Evolutionary conservation across 2,797 vertebrate genomes (phyloP).

Genomic region (Spinus olivaceus): DNA sequence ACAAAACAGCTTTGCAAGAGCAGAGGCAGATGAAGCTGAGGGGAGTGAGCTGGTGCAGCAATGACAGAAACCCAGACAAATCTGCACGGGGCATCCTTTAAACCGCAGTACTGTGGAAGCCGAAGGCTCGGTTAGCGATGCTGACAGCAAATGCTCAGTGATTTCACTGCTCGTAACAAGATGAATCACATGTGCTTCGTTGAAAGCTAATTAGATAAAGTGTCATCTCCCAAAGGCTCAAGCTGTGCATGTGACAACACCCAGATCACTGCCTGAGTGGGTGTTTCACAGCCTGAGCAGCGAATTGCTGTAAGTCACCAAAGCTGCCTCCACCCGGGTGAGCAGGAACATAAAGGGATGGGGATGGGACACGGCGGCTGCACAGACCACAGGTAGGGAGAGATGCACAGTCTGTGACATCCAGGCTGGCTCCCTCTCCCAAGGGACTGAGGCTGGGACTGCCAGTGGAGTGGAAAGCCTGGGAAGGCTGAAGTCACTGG

Average conservation of each 20-base stretch:
- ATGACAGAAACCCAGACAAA: background rate
- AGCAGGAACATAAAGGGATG: background rate
- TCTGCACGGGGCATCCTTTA: background rate
- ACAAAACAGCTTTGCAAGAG: background rate
- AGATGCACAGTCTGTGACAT: background rate
- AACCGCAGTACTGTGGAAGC: accelerated
- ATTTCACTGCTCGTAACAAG: background rate
- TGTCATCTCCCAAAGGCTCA: background rate
- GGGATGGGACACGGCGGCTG: background rate
- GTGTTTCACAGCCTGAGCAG: background rate
- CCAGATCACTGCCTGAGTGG: background rate
- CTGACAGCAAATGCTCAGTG: background rate
- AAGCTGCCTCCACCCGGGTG: background rate
- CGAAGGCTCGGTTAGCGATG: accelerated
- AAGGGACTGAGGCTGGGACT: background rate
- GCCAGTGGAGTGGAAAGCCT: background rate
- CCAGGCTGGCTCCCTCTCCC: background rate
- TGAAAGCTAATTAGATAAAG: background rate
- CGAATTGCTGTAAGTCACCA: background rate
- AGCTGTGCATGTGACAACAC: background rate
- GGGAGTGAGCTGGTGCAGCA: background rate
- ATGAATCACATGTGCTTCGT: background rate
- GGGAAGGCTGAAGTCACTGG: background rate
- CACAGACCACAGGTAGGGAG: background rate
- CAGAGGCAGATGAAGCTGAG: background rate